Base-by-base conservation (phyloP, 2,113 vertebrate genomes). In the Cephalopterus ornatus region DNA sequence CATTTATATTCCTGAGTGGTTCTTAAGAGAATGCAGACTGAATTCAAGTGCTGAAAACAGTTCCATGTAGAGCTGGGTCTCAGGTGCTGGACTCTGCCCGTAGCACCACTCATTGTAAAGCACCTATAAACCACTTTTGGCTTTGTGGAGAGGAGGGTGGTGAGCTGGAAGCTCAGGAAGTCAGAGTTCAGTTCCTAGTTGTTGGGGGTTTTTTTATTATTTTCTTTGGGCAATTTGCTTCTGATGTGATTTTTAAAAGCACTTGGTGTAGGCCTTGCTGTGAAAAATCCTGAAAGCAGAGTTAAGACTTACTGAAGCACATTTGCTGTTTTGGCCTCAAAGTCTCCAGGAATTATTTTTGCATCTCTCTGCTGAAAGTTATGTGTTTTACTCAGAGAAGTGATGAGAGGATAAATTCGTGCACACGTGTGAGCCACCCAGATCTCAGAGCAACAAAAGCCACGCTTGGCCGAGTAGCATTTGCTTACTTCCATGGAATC, bases 391-490 rank as follows among this genome's bases (percentile, higher is more conserved):
- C 21, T 67, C 26, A 26, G 5, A 81, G 47, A 81, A 73, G 37
- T 41, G 5, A 37, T 68, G 35, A 2, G 3, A 53, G 26, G 35
- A 47, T 35, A 76, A 77, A 77, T 61, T 85, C 11, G 67, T 7
- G 4, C 23, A 14, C n/a, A 37, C 0, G 0, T 26, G 12, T 37
- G 27, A 88, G 74, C 46, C 35, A 17, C 9, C 12, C 2, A 50
- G 27, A 21, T 35, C 50, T 67, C 30, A 11, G 3, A 58, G 32
- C 19, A 81, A 18, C 47, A 71, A 75, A 75, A 24, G 24, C 21
- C 24, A 52, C 2, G 1, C 19, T 32, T 41, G 35, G 6, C 27
- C 11, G 35, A 42, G 58, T 4, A 46, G 39, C 26, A 27, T 37
- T 79, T 75, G 5, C 35, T 46, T 47, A 30, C 33, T 74, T 66